Evolutionary conservation across 2,113 vertebrate genomes (phyloP).

Genomic region (Panurus biarmicus): DNA sequence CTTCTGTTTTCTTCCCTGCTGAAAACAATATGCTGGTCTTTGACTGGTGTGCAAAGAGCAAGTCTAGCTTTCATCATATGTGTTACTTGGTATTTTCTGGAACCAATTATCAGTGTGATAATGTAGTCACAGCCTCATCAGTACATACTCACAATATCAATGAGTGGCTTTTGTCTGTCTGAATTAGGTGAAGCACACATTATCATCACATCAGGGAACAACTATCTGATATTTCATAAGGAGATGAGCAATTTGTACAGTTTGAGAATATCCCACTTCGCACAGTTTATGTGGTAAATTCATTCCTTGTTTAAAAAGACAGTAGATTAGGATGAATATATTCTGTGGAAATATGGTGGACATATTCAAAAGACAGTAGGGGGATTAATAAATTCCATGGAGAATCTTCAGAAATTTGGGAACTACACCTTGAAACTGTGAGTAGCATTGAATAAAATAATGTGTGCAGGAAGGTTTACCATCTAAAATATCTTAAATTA

Average conservation of each 20-base stretch:
- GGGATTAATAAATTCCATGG: not conserved
- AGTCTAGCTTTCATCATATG: not conserved
- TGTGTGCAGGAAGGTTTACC: slow-evolving; percentile 73
- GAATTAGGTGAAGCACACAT: not conserved
- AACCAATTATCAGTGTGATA: not conserved
- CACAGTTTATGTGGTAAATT: not conserved
- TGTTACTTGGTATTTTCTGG: not conserved
- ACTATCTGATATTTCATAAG: not conserved
- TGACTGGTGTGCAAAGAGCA: not conserved
- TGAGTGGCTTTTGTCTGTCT: not conserved
- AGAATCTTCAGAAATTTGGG: slow-evolving; percentile 73
- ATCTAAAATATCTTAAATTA: slow-evolving; percentile 74
- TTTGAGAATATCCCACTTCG: not conserved
- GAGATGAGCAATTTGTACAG: not conserved
- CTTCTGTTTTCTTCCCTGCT: not conserved
- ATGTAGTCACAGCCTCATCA: not conserved
- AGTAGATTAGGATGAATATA: not conserved
- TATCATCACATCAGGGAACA: not conserved
- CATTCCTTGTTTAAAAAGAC: not conserved
- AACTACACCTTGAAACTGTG: slow-evolving; percentile 77
- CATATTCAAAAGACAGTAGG: too few relatives aligned
- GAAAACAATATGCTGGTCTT: not conserved
- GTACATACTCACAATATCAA: not conserved
- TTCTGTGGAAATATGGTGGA: slow-evolving; percentile 56
- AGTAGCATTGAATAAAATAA: slow-evolving; percentile 74